Conservation (phyloP, 92 coral and sea anemone genomes). For the Zoanthus gigantus region DNA sequence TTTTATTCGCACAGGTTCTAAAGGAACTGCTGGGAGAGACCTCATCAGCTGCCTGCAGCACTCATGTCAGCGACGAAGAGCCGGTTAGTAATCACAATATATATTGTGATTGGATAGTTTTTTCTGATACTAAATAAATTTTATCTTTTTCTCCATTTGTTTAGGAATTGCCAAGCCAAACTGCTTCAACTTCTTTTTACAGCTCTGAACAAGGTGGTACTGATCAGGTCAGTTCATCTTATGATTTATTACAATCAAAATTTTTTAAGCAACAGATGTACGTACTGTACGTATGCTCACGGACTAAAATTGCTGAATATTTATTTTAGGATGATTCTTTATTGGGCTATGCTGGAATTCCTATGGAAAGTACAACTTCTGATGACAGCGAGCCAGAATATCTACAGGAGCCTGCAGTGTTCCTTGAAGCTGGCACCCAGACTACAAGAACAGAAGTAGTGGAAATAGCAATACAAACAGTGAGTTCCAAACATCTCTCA, state of each 20-base stretch:
- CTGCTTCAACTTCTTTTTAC: background rate
- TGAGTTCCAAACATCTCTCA: conserved; percentile 17
- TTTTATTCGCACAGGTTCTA: conserved; percentile 18
- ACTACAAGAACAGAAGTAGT: conserved; percentile 23
- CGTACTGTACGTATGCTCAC: conserved; percentile 30
- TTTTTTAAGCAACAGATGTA: background rate
- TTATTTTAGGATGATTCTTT: conserved; percentile 29
- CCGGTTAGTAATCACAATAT: background rate
- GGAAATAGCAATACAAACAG: conserved; percentile 40
- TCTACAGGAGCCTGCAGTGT: conserved; percentile 29
- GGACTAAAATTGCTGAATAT: conserved; percentile 31
- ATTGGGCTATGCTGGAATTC: conserved; percentile 7
- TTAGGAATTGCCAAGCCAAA: background rate
- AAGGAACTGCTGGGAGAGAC: conserved; percentile 40
- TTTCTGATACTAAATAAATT: background rate
- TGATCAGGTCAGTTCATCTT: background rate
- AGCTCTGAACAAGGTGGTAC: background rate
- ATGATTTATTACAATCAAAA: conserved; percentile 4
- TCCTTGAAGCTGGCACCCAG: conserved; percentile 22
- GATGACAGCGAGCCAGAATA: conserved; percentile 19
- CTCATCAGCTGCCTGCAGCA: conserved; percentile 33
- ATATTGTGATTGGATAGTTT: background rate
- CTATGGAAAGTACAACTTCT: background rate
- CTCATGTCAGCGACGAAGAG: conserved; percentile 29
- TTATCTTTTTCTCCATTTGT: background rate